Conservation (phyloP, 1,140 invertebrate genomes). For the Diorhabda carinulata region DNA sequence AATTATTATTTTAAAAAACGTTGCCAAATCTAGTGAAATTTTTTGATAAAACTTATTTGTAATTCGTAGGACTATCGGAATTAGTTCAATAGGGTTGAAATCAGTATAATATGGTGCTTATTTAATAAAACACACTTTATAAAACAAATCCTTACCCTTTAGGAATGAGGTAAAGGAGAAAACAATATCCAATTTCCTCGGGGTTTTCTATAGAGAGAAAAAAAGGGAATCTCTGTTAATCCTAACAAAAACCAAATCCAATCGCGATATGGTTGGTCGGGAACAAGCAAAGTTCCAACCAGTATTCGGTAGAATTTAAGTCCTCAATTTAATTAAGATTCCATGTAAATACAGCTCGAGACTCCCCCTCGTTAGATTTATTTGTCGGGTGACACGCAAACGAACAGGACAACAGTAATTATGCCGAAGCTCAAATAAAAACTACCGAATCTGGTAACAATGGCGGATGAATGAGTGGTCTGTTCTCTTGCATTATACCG, state of each 20-base stretch:
- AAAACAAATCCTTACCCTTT: no score
- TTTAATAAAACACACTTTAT: no score
- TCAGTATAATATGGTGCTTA: no score
- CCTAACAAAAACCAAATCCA: background rate
- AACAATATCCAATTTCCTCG: no score
- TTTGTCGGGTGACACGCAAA: constrained; percentile 15
- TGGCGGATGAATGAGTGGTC: constrained; percentile 12
- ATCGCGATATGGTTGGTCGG: background rate
- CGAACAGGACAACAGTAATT: constrained; percentile 11
- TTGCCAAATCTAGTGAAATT: no score
- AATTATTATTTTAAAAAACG: no score
- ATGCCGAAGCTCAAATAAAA: constrained; percentile 22
- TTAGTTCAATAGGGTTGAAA: no score
- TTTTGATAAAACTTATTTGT: no score
- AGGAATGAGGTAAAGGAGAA: no score
- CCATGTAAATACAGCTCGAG: constrained; percentile 11
- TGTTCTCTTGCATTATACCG: constrained; percentile 10
- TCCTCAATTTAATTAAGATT: constrained; percentile 20
- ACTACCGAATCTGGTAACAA: constrained; percentile 17
- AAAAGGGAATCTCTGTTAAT: background rate
- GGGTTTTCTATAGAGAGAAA: background rate
- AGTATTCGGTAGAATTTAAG: background rate
- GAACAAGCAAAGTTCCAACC: background rate
- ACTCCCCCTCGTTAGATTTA: constrained; percentile 21
- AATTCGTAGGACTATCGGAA: no score